These are phyloP conservation scores for Spea multiplicata DNA, from an alignment of 2,113 vertebrate species.

Conservation along the genomic window DNA sequence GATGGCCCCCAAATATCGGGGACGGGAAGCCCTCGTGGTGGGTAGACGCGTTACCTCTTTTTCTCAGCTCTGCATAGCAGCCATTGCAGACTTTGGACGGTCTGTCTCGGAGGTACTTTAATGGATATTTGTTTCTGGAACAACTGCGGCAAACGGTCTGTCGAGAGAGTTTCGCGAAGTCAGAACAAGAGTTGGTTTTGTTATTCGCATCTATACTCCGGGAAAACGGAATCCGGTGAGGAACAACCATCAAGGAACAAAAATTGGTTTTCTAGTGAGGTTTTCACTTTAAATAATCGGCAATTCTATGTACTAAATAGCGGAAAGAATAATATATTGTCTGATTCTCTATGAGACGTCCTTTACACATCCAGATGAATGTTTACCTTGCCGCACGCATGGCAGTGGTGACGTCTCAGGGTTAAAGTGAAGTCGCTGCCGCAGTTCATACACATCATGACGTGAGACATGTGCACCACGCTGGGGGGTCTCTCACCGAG, in stretches of 20 bases:
- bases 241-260: too few species aligned
- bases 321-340: too few species aligned
- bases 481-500: conserved; percentile 89
- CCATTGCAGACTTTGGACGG: conserved; percentile 93
- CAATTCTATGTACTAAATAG: too few species aligned
- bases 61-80: conserved; percentile 86
- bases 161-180: conserved; percentile 6
- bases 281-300: too few species aligned
- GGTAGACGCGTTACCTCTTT: conserved; percentile 66
- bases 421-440: conserved; percentile 92
- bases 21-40: too few species aligned
- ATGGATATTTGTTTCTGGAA: conserved; percentile 89
- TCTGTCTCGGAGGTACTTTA: conserved; percentile 93
- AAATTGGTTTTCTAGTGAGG: too few species aligned
- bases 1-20: too few species aligned
- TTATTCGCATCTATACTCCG: too few species aligned
- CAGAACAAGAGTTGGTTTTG: neutral
- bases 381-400: conserved; percentile 90
- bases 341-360: too few species aligned
- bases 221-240: too few species aligned
- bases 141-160: conserved; percentile 95
- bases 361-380: too few species aligned
- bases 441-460: conserved; percentile 98
- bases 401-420: conserved; percentile 87
- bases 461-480: conserved; percentile 85